phyloP scores from a whole-genome alignment of 2,113 vertebrate species.

The Gracilinanus agilis region DNA sequence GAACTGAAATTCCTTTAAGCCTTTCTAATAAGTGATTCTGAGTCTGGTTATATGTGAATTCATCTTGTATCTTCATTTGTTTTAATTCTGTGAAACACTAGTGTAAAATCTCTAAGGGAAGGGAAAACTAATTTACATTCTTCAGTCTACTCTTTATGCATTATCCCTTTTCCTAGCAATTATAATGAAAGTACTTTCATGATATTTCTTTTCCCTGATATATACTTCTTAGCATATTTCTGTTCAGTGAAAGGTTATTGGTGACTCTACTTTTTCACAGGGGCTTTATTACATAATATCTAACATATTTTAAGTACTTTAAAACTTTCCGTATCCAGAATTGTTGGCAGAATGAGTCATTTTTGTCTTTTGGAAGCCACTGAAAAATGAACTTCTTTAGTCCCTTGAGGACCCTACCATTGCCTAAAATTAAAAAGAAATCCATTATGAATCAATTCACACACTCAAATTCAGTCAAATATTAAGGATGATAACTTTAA shows the following conservation, averaged over 20 bases:
- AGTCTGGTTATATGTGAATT: neutral
- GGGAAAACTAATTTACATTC: neutral
- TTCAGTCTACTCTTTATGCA: neutral
- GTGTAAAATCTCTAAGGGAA: neutral
- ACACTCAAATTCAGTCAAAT: neutral
- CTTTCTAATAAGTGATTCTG: neutral
- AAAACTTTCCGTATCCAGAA: neutral
- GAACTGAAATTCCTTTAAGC: neutral
- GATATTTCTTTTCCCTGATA: neutral
- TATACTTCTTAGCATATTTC: neutral
- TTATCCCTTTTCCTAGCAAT: neutral
- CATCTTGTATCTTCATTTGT: neutral
- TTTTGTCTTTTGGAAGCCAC: neutral
- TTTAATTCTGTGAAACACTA: neutral
- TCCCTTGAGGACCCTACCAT: neutral
- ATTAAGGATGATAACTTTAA: neutral
- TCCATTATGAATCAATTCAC: neutral
- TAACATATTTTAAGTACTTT: neutral
- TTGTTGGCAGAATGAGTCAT: neutral
- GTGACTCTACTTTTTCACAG: neutral
- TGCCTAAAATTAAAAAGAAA: neutral
- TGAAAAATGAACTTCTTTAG: neutral
- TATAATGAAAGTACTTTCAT: neutral
- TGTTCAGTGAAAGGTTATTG: neutral
- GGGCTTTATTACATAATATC: neutral